Evolutionary conservation across 2,888 invertebrate species (phyloP).

Genomic region (Dolomedes plantarius): DNA sequence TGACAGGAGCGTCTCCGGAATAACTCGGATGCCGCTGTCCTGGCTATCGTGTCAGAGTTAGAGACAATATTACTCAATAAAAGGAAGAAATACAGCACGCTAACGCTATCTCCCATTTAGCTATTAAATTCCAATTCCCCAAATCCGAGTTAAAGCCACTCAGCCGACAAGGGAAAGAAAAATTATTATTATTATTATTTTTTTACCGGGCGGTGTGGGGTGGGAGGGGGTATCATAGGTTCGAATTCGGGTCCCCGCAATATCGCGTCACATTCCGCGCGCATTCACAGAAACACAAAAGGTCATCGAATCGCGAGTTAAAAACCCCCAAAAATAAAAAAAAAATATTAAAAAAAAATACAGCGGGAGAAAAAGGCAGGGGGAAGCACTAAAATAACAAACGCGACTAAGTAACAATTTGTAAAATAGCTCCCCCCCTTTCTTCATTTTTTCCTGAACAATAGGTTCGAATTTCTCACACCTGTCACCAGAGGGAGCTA

Average conservation of each 20-base stretch:
- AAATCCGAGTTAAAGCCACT: no score
- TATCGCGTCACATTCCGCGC: conserved; percentile 1
- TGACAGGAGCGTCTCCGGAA: no score
- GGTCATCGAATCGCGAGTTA: conserved; percentile 56
- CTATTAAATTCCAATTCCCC: background rate
- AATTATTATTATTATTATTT: no score
- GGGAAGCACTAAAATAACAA: conserved; percentile 66
- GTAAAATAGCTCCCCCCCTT: conserved; percentile 53
- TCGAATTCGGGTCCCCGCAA: background rate
- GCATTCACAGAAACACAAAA: conserved; percentile 55
- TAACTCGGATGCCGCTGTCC: no score
- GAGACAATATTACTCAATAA: no score
- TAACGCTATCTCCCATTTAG: background rate
- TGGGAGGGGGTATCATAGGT: no score
- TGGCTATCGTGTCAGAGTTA: no score
- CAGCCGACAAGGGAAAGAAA: background rate
- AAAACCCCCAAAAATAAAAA: no score
- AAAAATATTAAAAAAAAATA: conserved; percentile 18
- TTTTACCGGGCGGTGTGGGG: no score
- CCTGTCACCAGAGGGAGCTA: conserved; percentile 72
- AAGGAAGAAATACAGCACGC: no score
- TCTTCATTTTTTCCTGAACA: conserved; percentile 34
- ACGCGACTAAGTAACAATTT: conserved; percentile 68
- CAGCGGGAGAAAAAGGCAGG: background rate
- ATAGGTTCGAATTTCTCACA: conserved; percentile 70